Evolutionary conservation across 2,888 invertebrate genomes (phyloP), one percentile per base, ranked within the genome.

Genomic region (Fragum whitleyi): DNA sequence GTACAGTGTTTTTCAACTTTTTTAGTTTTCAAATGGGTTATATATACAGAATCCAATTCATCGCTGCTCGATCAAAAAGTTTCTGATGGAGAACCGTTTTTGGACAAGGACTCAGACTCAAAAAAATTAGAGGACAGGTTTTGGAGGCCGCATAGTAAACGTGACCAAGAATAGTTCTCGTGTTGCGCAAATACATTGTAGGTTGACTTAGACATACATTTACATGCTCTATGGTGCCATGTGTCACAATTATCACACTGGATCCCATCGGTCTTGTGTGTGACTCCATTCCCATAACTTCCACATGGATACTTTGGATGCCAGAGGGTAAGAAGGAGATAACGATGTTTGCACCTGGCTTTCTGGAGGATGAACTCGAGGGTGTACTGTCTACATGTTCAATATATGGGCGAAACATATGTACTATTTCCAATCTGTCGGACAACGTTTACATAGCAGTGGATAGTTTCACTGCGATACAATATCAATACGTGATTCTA

Each of bases 321-420:
- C 19, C 72, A 73, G 26, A 73, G 21, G 9, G 73, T 62, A 21
- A 93, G 94, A 90, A 85, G 87, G 78, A 92, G 92, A 89, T 87
- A 94, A 93, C 94, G 92, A 95, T 94, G 92, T 94, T 93, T 16
- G 26, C 14, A 59, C 59, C n/a, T 39, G 39, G 14, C 39, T 39
- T 39, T 39, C 39, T 39, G 6, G 39, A n/a, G n/a, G n/a, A n/a
- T n/a, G n/a, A n/a, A n/a, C n/a, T n/a, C n/a, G n/a, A n/a, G n/a
- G n/a, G n/a, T n/a, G n/a, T n/a, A n/a, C n/a, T n/a, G n/a, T n/a
- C n/a, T n/a, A n/a, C n/a, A n/a, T n/a, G n/a, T n/a, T n/a, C n/a
- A n/a, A n/a, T n/a, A n/a, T n/a, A n/a, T n/a, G n/a, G n/a, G n/a
- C n/a, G n/a, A n/a, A n/a, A n/a, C n/a, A n/a, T n/a, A n/a, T n/a